Percentiles rank a stretch among this genome's conserved stretches.
phyloP scores from a whole-genome alignment of 2,113 vertebrate species.

The Sphyrna mokarran region DNA sequence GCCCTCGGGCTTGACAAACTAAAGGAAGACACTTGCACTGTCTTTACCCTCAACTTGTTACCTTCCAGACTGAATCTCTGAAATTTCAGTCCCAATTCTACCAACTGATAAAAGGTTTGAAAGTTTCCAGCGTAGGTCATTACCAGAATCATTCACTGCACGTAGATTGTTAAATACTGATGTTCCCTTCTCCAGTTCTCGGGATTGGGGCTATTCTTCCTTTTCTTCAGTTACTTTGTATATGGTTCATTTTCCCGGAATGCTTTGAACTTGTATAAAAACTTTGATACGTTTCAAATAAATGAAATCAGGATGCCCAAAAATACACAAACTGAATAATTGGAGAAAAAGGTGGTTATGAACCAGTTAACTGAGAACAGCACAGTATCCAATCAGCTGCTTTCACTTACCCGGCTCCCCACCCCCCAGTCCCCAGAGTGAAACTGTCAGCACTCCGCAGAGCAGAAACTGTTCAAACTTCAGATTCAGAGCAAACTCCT shows the following conservation, averaged over 20 bases:
- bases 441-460: no score
- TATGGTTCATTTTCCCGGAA: conserved; percentile 1
- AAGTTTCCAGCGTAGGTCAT: background rate
- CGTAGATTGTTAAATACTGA: background rate
- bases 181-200: background rate
- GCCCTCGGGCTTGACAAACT: no score
- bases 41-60: background rate
- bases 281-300: background rate
- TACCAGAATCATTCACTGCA: background rate
- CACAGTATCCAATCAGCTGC: background rate
- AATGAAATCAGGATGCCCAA: background rate
- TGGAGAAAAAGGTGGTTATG: background rate
- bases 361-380: background rate
- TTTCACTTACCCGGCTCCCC: background rate
- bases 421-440: background rate
- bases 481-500: background rate
- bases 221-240: background rate
- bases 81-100: background rate
- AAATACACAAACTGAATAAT: conserved; percentile 8
- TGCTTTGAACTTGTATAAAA: background rate
- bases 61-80: background rate
- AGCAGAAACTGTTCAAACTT: background rate
- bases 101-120: background rate
- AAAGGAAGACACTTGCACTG: background rate
- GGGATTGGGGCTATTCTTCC: background rate